Evolutionary conservation across 23 tunicate genomes (phyloP), one percentile per base, ranked within the genome.

Genomic region (Trididemnum clinides): DNA sequence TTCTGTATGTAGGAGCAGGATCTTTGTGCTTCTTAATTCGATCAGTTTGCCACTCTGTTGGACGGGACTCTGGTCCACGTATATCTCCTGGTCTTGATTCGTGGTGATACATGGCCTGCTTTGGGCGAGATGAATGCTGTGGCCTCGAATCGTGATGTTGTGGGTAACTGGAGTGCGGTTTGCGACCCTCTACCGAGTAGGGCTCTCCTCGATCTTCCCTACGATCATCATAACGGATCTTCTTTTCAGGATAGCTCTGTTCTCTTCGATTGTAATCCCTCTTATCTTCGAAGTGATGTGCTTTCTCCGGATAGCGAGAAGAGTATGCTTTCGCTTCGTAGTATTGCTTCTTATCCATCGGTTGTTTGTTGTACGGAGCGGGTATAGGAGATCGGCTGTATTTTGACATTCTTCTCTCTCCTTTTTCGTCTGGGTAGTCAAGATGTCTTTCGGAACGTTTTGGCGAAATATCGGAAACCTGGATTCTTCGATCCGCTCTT

Each of bases 181-280:
- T 78, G 7, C 83, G 65, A 4, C 38, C 57, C 2, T 73, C 80
- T 28, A 28, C 57, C 5, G 54, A 10, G 38, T 73, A 73, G 12
- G 37, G 7, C 23, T 74, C 81, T 7, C 28, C 30, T 7, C 39
- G 12, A 20, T 38, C 38, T 4, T 74, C 80, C 58, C 80, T 74
- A 7, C 66, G 65, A 5, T 78, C 83, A 51, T 78, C 83, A 54
- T 78, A 78, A 32, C 83, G 65, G 20, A 31, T 28, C 23, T 51
- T 51, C 36, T 78, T 51, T 5, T 78, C 83, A 28, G 18, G 66
- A 27, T 27, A 50, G 51, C 25, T 29, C 21, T 51, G 83, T 2
- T 78, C 65, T 35, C 83, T 51, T 51, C 65, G 19, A 26, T 4
- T 18, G 28, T 50, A 51, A 29, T 38, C 36, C 35, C 66, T 27